Base-by-base conservation (phyloP, 2,888 invertebrate genomes). In the Limnephilus marmoratus region DNA sequence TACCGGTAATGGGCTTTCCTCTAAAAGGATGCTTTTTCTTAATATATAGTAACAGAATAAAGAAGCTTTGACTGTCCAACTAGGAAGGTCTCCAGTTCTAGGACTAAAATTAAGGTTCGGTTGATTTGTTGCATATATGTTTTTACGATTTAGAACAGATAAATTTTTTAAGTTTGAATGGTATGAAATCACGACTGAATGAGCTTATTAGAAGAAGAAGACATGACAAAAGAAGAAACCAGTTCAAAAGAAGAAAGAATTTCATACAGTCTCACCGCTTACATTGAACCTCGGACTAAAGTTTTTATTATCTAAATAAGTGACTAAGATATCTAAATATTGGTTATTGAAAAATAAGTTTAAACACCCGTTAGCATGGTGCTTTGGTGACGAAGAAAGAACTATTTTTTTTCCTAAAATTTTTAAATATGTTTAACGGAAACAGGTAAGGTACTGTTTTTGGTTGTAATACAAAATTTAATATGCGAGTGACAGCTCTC, bases 211-310 rank as follows among this genome's bases (percentile, higher is more conserved):
- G 80, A 80, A 88, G 68, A 88, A 88, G 34, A 80, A 29, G n/a
- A 29, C 29, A 37, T 45, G 85, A 85, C 34, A 68, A 85, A 5
- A 85, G 45, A 85, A 45, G 45, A 45, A 34, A 24, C 24, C 68
- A 68, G n/a, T 68, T 68, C 68, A 68, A 24, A 68, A 68, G 68
- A 68, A 68, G 68, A 68, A 68, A 68, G 68, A 24, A 68, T 24
- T 68, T 68, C 24, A 68, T 53, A 88, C 34, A 80, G 68, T 80
- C 80, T 45, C 37, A 89, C 88, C 88, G 88, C 18, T 89, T 89
- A 89, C 88, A 89, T 89, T 89, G 88, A 89, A 89, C 88, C 24
- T 89, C 2, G 31, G n/a, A 81, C 24, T 68, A 68, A 9, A n/a
- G 68, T 68, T 68, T 18, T 24, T 24, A 68, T n/a, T 9, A 24